These are phyloP conservation scores for Scopus umbretta DNA, from an alignment of 2,113 vertebrate genomes.

Conservation along the genomic window DNA sequence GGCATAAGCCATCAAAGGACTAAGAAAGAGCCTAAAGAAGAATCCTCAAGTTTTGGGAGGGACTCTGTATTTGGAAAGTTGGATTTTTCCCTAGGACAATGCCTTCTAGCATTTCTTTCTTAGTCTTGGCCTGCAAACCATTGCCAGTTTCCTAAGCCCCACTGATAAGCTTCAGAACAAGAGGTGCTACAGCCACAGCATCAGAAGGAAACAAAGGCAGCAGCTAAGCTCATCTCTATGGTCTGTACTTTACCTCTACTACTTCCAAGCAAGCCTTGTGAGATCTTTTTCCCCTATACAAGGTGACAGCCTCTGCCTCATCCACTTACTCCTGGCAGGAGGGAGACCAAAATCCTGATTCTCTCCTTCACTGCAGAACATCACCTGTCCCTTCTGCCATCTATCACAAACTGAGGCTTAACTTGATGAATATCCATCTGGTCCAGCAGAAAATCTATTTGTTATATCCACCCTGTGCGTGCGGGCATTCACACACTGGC, in stretches of 20 bases:
- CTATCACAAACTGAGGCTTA: neutral
- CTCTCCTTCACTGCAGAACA: neutral
- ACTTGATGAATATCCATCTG: neutral
- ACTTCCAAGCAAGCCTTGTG: neutral
- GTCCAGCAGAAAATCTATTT: neutral
- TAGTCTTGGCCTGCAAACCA: neutral
- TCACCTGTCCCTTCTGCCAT: neutral
- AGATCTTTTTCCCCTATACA: accelerated
- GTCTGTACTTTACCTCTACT: neutral
- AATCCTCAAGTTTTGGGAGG: neutral
- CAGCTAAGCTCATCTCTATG: neutral
- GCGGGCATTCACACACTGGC: neutral
- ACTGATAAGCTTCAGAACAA: neutral
- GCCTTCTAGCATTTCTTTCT: neutral
- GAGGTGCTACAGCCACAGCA: neutral
- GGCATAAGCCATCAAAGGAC: neutral
- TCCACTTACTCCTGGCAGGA: neutral
- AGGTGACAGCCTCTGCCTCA: neutral
- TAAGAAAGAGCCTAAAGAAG: neutral
- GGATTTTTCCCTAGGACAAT: neutral
- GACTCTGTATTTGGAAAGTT: neutral
- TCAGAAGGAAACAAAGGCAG: neutral
- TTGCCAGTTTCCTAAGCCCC: neutral
- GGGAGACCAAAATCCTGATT: neutral
- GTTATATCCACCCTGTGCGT: accelerated